Evolutionary conservation across 2,797 vertebrate species (phyloP).

Genomic region (Hozukius guyotensis): DNA sequence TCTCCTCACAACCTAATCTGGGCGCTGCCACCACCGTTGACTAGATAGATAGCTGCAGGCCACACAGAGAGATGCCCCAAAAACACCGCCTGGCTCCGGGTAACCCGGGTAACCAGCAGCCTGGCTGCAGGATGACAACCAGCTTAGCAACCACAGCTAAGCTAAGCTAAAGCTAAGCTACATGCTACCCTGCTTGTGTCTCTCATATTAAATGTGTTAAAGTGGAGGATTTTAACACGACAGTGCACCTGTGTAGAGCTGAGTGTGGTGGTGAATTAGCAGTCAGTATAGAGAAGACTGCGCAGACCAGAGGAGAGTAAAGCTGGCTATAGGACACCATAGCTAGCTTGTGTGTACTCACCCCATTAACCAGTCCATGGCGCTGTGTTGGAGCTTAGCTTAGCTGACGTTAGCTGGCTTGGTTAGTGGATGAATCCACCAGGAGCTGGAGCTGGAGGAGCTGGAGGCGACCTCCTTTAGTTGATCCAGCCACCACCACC

Average conservation of each 20-base stretch:
- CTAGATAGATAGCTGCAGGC: conserved; percentile 10
- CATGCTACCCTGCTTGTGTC: conserved; percentile 37
- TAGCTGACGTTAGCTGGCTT: conserved; percentile 73
- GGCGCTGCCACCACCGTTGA: conserved; percentile 5
- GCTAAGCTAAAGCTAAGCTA: conserved; percentile 71
- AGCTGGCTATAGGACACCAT: conserved; percentile 29
- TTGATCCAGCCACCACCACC: conserved; percentile 75
- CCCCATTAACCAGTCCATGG: conserved; percentile 98
- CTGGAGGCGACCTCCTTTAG: conserved; percentile 74
- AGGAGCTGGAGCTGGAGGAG: conserved; percentile 79
- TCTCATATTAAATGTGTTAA: not conserved
- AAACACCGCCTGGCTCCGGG: conserved; percentile 35
- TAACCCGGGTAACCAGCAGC: conserved; percentile 15
- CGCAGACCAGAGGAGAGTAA: conserved; percentile 48
- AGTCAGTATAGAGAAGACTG: conserved; percentile 20
- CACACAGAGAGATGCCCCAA: conserved; percentile 13
- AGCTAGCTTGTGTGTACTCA: conserved; percentile 79
- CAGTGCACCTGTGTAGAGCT: conserved; percentile 28
- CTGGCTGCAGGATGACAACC: conserved; percentile 24
- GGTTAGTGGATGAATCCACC: conserved; percentile 76
- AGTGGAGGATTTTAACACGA: not conserved
- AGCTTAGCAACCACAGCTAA: conserved; percentile 56
- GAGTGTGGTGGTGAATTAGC: not conserved
- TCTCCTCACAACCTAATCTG: conserved; percentile 33
- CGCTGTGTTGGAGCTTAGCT: conserved; percentile 69